Conservation (phyloP, 2,113 vertebrate genomes). For the Lophius piscatorius region DNA sequence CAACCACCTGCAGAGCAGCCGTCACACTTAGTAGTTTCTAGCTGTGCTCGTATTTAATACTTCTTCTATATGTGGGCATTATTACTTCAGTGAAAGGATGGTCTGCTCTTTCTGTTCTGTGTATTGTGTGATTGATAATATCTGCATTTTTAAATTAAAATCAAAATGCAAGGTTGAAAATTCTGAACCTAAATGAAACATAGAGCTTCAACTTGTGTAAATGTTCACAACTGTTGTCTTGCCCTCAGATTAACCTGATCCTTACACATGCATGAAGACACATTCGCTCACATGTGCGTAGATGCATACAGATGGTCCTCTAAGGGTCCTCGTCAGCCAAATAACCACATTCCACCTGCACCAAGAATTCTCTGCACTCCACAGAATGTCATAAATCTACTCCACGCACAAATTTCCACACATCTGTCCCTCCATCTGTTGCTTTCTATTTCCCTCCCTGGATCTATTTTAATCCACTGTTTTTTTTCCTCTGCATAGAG, state of each 20-base stretch:
- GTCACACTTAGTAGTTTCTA: constrained; percentile 39
- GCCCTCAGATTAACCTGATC: constrained; percentile 45
- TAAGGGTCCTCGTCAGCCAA: constrained; percentile 36
- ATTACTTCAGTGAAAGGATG: constrained; percentile 1
- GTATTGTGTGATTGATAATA: background rate
- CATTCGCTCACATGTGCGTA: background rate
- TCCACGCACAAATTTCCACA: constrained; percentile 9
- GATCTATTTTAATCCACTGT: constrained; percentile 35
- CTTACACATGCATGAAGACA: background rate
- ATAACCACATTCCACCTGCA: constrained; percentile 65
- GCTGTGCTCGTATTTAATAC: constrained; percentile 11
- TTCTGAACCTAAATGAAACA: background rate
- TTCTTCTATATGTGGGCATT: constrained; percentile 2
- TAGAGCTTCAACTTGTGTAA: constrained; percentile 5
- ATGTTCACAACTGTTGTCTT: constrained; percentile 38
- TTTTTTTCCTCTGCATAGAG: constrained; percentile 2
- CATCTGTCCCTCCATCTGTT: constrained; percentile 15
- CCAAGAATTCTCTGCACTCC: constrained; percentile 45
- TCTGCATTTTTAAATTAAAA: constrained; percentile 5
- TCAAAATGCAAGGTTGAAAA: background rate
- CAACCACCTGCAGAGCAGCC: constrained; percentile 65
- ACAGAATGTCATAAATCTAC: constrained; percentile 51
- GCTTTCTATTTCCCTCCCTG: constrained; percentile 7
- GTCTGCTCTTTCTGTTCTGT: constrained; percentile 6
- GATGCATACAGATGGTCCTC: constrained; percentile 29